Evolutionary conservation across 1,140 invertebrate species (phyloP).

Genomic region (Aphis gossypii): DNA sequence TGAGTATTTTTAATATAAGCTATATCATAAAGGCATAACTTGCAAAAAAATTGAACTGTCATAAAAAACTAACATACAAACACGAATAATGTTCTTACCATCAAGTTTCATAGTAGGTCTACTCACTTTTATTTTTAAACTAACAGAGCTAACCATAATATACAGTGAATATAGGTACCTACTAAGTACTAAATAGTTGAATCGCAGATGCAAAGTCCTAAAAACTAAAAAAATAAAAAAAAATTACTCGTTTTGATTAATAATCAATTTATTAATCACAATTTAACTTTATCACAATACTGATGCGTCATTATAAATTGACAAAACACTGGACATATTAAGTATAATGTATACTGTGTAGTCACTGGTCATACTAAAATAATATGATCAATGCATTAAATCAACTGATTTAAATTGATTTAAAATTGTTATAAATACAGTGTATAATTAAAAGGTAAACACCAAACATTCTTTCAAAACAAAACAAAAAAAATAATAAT

Average conservation of each 20-base stretch:
- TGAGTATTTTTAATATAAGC: no score
- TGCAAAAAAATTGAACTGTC: no score
- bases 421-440: neutral
- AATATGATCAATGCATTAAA: no score
- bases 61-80: no score
- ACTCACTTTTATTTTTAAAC: no score
- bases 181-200: no score
- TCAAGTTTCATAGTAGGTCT: no score
- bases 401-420: neutral
- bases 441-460: neutral
- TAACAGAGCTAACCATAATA: no score
- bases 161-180: no score
- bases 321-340: neutral
- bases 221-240: neutral
- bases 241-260: neutral
- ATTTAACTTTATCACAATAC: conserved; percentile 6
- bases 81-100: no score
- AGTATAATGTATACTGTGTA: neutral
- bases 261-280: neutral
- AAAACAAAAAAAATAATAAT: neutral
- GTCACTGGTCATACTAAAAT: neutral
- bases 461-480: neutral
- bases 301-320: neutral
- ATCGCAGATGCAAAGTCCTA: no score
- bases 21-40: no score